Evolutionary conservation across 2,797 vertebrate species (phyloP).

Genomic region (Brachyrhaphis roseni): DNA sequence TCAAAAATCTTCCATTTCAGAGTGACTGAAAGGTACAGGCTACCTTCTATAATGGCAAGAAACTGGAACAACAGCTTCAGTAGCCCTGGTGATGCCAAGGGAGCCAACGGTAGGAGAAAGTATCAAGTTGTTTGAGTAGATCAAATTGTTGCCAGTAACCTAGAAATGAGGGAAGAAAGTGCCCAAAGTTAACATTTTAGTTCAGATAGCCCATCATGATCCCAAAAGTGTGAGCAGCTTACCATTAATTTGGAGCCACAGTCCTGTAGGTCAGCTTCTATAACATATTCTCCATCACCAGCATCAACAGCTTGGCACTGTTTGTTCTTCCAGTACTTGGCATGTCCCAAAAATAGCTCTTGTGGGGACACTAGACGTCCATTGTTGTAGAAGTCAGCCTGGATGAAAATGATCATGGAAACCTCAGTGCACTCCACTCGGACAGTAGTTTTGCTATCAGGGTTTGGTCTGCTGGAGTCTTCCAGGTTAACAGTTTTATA

Average conservation of each 20-base stretch:
- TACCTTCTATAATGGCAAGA: constrained; percentile 64
- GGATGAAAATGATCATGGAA: constrained; percentile 50
- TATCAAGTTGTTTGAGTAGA: constrained; percentile 59
- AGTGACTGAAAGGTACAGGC: fast-evolving
- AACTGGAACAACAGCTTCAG: constrained; percentile 38
- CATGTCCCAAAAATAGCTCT: constrained; percentile 50
- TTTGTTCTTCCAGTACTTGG: not conserved
- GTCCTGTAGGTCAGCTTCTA: constrained; percentile 45
- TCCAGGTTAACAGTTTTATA: constrained; percentile 23
- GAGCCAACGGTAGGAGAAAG: constrained; percentile 21
- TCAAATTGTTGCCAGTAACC: constrained; percentile 43
- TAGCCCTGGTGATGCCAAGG: constrained; percentile 34
- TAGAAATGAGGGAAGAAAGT: not conserved
- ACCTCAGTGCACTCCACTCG: constrained; percentile 35
- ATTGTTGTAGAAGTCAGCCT: constrained; percentile 37
- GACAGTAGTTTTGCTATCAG: not conserved
- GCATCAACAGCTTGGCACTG: constrained; percentile 30
- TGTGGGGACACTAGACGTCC: constrained; percentile 15
- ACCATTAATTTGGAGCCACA: constrained; percentile 57
- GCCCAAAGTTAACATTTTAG: not conserved
- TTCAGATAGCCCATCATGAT: not conserved
- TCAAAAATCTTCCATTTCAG: not conserved
- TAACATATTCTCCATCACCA: constrained; percentile 32
- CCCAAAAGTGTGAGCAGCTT: not conserved
- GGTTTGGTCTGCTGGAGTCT: not conserved